Evolutionary conservation across 2,888 invertebrate species (phyloP).

Genomic region (Machimus rusticus): DNA sequence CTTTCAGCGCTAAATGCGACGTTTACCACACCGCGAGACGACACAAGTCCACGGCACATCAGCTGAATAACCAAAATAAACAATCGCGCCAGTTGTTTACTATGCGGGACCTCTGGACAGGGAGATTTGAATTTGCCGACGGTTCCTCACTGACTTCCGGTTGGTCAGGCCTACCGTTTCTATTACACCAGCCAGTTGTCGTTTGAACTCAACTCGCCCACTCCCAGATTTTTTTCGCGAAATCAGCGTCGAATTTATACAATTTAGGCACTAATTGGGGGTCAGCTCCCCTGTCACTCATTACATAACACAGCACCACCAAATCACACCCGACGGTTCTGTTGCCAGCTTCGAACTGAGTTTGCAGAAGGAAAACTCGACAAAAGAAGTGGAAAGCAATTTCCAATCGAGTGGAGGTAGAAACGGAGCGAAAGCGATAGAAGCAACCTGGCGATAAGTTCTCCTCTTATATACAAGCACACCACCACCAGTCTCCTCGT

Average conservation of each 20-base stretch:
- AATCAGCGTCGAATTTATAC: background rate
- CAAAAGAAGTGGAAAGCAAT: slow-evolving; percentile 14
- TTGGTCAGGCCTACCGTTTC: background rate
- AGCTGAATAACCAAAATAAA: background rate
- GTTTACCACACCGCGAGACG: background rate
- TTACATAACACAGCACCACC: background rate
- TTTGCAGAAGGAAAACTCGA: background rate
- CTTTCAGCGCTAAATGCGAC: background rate
- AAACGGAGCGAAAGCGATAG: background rate
- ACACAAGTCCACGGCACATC: background rate
- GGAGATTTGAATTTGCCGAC: slow-evolving; percentile 1
- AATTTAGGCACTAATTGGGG: background rate
- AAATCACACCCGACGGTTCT: background rate
- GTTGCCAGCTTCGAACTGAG: slow-evolving; percentile 18
- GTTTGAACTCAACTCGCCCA: background rate
- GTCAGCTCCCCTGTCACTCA: background rate
- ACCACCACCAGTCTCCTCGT: background rate
- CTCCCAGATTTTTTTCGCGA: background rate
- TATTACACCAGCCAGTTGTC: background rate
- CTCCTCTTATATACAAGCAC: background rate
- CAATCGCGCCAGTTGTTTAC: background rate
- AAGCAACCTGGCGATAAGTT: background rate
- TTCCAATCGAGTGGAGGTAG: background rate
- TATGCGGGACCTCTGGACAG: background rate
- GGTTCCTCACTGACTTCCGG: background rate